phyloP scores from a whole-genome alignment of 2,113 vertebrate genomes.

The Microcebus griseorufus region DNA sequence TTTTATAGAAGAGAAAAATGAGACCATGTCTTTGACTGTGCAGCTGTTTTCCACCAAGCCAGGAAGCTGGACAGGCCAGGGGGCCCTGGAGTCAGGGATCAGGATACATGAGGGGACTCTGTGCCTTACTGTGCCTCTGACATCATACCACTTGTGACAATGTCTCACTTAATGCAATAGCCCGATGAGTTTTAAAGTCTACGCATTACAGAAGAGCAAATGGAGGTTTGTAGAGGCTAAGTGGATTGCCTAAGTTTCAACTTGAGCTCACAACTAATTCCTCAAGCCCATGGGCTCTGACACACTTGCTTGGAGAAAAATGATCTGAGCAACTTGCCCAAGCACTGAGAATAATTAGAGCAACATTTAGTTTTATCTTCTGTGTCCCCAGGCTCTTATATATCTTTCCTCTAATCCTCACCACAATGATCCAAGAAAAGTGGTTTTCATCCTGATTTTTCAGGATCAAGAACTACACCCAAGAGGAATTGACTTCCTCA shows the following conservation, averaged over 20 bases:
- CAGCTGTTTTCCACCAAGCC: neutral
- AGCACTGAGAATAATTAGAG: neutral
- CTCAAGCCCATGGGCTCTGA: neutral
- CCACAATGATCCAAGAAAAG: neutral
- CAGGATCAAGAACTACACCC: neutral
- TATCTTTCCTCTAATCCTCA: neutral
- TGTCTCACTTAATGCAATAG: neutral
- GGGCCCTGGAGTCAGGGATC: neutral
- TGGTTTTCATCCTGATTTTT: neutral
- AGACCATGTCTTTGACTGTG: neutral
- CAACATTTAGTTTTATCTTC: neutral
- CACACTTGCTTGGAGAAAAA: neutral
- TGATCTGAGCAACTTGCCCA: neutral
- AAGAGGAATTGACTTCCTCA: neutral
- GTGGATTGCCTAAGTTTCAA: neutral
- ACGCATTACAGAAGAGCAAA: neutral
- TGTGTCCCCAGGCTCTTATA: neutral
- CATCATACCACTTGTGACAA: neutral
- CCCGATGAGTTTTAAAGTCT: neutral
- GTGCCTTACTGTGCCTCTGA: neutral
- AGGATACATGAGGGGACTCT: neutral
- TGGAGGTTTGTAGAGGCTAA: neutral
- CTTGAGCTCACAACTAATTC: neutral
- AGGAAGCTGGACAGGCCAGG: neutral
- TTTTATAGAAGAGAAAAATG: constrained; percentile 1